Evolutionary conservation across 2,797 vertebrate species (phyloP).

Genomic region (Sorex maritimensis): DNA sequence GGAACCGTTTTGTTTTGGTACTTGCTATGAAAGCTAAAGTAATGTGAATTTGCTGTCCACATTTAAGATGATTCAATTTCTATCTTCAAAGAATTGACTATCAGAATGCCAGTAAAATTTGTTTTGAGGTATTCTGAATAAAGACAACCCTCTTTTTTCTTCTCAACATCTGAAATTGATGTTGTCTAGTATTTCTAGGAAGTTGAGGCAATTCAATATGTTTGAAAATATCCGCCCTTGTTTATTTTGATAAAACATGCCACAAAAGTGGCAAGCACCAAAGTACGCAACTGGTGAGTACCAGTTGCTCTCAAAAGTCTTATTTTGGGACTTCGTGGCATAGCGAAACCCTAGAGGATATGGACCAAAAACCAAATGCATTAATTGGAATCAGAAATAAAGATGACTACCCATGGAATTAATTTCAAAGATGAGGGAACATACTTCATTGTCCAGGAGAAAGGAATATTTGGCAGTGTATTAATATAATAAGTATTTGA

Average conservation of each 20-base stretch:
- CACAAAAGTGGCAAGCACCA: background rate
- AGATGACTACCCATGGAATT: background rate
- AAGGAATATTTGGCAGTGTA: background rate
- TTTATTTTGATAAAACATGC: background rate
- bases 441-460: background rate
- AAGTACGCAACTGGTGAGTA: background rate
- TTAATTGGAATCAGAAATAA: background rate
- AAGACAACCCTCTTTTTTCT: constrained; percentile 5
- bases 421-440: background rate
- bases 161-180: constrained; percentile 16
- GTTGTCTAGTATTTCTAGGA: background rate
- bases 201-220: background rate
- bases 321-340: background rate
- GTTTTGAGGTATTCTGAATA: constrained; percentile 20
- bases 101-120: background rate
- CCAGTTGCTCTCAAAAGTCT: background rate
- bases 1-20: background rate
- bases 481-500: background rate
- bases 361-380: background rate
- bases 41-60: background rate
- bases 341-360: too few relatives aligned
- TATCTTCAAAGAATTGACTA: background rate
- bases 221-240: background rate
- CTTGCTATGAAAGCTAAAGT: background rate
- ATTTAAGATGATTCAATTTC: background rate